These are phyloP conservation scores for Globia sparganii DNA, from an alignment of 2,888 invertebrate genomes.

Conservation along the genomic window DNA sequence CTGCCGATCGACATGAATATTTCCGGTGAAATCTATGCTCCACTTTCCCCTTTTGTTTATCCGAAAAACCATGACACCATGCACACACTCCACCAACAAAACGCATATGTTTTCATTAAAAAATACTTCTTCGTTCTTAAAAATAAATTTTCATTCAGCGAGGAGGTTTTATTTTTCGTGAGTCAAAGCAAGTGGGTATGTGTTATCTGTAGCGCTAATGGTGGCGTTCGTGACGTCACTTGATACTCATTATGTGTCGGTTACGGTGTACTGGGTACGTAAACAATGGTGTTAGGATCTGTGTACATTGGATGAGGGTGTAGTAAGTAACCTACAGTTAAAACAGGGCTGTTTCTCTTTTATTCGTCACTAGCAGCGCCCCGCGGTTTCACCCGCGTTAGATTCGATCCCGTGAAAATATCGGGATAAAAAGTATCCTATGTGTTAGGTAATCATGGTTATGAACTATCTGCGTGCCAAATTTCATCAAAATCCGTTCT, in stretches of 20 bases:
- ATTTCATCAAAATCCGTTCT: no score
- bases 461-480: no score
- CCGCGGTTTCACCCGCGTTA: no score
- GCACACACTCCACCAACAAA: conserved; percentile 35
- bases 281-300: conserved; percentile 69
- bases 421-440: no score
- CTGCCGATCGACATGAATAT: neutral
- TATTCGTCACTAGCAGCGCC: no score
- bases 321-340: conserved; percentile 8
- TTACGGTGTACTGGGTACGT: conserved; percentile 60
- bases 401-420: no score
- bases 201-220: conserved; percentile 71
- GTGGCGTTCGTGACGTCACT: conserved; percentile 67
- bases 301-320: conserved; percentile 51
- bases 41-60: conserved; percentile 39
- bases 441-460: no score
- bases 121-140: conserved; percentile 45
- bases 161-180: conserved; percentile 65
- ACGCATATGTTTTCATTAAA: conserved; percentile 44
- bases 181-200: conserved; percentile 48
- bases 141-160: conserved; percentile 41
- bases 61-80: conserved; percentile 32
- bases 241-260: conserved; percentile 73
- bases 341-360: neutral
- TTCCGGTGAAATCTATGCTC: conserved; percentile 11